Evolutionary conservation across 2,797 vertebrate genomes (phyloP).

Genomic region (Choloepus didactylus): DNA sequence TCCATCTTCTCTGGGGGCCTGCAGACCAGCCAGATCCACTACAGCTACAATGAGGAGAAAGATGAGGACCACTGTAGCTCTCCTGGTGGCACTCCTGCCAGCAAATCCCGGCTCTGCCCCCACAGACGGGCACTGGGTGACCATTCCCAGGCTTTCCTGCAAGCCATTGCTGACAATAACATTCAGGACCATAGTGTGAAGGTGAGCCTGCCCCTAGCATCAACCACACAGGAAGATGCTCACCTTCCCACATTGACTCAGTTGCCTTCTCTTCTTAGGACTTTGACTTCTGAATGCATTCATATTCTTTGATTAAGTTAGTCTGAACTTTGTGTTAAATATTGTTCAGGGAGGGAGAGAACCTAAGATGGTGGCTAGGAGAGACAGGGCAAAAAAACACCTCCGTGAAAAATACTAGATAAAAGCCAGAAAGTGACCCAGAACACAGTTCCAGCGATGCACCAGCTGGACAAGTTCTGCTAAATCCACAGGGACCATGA

Average conservation of each 20-base stretch:
- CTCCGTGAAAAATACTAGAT: too few species aligned
- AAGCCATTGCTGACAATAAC: slow-evolving; percentile 98
- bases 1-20: slow-evolving; percentile 98
- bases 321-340: background rate
- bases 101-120: slow-evolving; percentile 94
- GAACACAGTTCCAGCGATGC: too few species aligned
- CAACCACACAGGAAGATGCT: background rate
- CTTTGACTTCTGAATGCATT: background rate
- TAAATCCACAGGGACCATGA: too few species aligned
- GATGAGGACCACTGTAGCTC: slow-evolving; percentile 99
- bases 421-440: too few species aligned
- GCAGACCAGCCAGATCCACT: slow-evolving; percentile 99
- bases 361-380: too few species aligned
- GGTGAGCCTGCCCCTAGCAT: slow-evolving; percentile 85
- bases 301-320: background rate
- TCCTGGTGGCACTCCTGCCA: slow-evolving; percentile 93
- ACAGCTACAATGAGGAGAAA: slow-evolving; percentile 99
- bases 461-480: too few species aligned
- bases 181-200: slow-evolving; percentile 99
- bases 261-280: background rate
- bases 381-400: too few species aligned
- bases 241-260: background rate
- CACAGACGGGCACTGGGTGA: slow-evolving; percentile 93
- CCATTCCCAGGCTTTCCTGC: slow-evolving; percentile 97
- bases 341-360: background rate